Percentiles rank a stretch among this genome's conserved stretches.
Evolutionary conservation across 2,797 vertebrate genomes (phyloP).

Genomic region (Myotis pilosus): DNA sequence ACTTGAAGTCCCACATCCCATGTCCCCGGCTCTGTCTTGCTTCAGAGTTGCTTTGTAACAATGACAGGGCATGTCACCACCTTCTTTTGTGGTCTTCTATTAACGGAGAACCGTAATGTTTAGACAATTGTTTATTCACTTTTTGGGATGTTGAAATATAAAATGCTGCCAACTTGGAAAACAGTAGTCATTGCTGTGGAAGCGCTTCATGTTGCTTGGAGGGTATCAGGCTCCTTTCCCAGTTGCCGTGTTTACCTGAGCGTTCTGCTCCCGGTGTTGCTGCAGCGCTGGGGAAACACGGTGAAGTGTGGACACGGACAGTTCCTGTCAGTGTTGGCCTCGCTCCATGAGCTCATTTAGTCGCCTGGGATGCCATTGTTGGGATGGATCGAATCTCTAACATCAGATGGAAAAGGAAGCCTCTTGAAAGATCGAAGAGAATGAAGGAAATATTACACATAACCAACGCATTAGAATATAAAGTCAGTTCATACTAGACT

Average conservation of each 20-base stretch:
- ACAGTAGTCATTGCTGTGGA: not conserved
- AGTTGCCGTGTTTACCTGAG: not conserved
- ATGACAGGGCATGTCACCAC: not conserved
- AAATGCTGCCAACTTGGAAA: not conserved
- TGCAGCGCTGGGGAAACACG: not conserved
- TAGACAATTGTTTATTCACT: slow-evolving; percentile 1
- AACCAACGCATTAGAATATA: not conserved
- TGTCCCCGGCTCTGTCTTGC: not conserved
- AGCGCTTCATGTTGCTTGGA: not conserved
- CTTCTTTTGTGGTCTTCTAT: not conserved
- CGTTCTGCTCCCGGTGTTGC: slow-evolving; percentile 6
- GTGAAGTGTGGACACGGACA: slow-evolving; percentile 39
- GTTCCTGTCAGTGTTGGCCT: slow-evolving; percentile 72
- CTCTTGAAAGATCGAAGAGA: slow-evolving; percentile 62
- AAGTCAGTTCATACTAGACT: not conserved
- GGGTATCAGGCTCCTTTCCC: not conserved
- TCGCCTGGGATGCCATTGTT: slow-evolving; percentile 46
- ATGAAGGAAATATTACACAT: slow-evolving; percentile 44
- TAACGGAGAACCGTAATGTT: not conserved
- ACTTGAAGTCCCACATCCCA: not conserved
- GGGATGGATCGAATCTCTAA: slow-evolving; percentile 58
- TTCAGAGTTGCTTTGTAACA: slow-evolving; percentile 5
- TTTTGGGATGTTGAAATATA: slow-evolving; percentile 4
- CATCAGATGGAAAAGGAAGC: slow-evolving; percentile 60
- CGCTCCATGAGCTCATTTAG: slow-evolving; percentile 40